Evolutionary conservation across 2,113 vertebrate genomes (phyloP).

Genomic region (Zapornia atra): DNA sequence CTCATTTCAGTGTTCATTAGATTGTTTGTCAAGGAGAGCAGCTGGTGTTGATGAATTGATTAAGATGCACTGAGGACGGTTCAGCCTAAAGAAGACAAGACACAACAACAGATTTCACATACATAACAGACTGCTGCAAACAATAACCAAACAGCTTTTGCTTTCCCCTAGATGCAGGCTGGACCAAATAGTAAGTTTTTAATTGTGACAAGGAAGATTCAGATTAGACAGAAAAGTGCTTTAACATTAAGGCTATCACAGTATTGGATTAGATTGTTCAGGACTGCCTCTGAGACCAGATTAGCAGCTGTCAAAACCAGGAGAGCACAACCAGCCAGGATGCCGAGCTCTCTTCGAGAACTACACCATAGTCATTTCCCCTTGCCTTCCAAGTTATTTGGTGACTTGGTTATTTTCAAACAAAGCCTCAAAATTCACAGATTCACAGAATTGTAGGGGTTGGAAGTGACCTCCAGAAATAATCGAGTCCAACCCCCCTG

Average conservation of each 20-base stretch:
- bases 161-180: not conserved
- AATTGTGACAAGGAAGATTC: not conserved
- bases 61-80: not conserved
- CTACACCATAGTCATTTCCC: rapidly evolving
- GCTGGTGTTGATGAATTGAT: constrained; percentile 34
- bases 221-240: not conserved
- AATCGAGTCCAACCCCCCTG: too few species aligned
- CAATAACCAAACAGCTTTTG: not conserved
- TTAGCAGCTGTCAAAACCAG: not conserved
- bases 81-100: not conserved
- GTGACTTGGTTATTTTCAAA: not conserved
- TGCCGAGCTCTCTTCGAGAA: not conserved
- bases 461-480: too few species aligned
- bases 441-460: too few species aligned
- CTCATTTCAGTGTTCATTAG: constrained; percentile 19
- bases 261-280: not conserved
- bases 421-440: not conserved
- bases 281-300: not conserved
- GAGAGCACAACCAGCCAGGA: rapidly evolving
- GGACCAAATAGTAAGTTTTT: not conserved
- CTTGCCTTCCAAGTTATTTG: not conserved
- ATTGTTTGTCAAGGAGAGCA: constrained; percentile 17
- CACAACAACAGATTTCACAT: not conserved
- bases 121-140: not conserved
- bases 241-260: too few species aligned